Percentiles rank a stretch among this genome's conserved stretches.
phyloP scores from a whole-genome alignment of 2,113 vertebrate genomes.

The Nicator chloris region DNA sequence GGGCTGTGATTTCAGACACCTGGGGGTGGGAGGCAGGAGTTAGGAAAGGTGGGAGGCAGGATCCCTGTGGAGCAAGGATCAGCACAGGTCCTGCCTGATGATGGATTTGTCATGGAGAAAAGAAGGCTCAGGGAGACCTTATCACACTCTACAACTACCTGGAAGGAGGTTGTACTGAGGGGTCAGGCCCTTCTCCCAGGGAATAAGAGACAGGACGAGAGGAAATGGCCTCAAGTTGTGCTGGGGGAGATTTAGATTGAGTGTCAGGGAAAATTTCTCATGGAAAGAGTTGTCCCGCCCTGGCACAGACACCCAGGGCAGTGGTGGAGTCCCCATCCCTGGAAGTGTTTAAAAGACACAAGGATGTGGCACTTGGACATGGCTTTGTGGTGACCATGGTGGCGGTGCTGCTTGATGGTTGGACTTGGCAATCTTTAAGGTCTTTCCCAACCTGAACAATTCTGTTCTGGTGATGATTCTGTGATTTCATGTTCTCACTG shows the following conservation, averaged over 20 bases:
- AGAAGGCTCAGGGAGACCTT: neutral
- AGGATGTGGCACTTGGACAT: neutral
- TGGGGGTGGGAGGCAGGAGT: rapidly evolving
- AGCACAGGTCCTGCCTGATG: neutral
- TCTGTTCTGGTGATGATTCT: neutral
- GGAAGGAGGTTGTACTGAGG: neutral
- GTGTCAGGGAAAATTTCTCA: neutral
- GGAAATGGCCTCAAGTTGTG: neutral
- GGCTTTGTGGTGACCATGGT: neutral
- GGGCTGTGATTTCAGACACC: neutral
- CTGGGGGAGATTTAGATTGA: neutral
- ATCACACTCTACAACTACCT: neutral
- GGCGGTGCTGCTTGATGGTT: neutral
- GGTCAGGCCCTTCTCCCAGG: neutral
- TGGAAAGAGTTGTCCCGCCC: neutral
- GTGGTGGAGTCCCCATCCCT: neutral
- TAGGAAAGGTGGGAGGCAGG: neutral
- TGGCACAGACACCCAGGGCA: neutral
- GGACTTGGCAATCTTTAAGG: neutral
- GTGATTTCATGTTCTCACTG: neutral
- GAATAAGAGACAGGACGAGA: neutral
- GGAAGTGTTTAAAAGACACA: neutral
- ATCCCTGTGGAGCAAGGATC: rapidly evolving
- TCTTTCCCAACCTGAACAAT: neutral
- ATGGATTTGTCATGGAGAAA: neutral